A percentile compares a stretch with the other conserved stretches of the same genome.
These are phyloP conservation scores for Aphidius gifuensis DNA, from an alignment of 1,140 invertebrate genomes.

Conservation along the genomic window DNA sequence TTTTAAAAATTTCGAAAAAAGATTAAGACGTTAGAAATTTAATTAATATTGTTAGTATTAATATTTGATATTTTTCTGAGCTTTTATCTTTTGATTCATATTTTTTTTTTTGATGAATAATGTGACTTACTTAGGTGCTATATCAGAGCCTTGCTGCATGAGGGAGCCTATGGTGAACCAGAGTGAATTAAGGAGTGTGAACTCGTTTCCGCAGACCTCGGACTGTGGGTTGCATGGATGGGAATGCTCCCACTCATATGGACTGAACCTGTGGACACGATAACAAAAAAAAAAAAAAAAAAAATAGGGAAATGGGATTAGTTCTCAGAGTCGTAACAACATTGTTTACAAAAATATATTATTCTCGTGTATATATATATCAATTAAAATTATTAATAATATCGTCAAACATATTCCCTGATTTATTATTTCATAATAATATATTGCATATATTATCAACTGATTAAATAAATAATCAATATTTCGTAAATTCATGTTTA, in stretches of 20 bases:
- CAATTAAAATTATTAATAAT: too few relatives aligned
- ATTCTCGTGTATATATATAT: not conserved
- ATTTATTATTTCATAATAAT: not conserved
- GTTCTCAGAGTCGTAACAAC: slow-evolving; percentile 40
- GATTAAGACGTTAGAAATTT: not conserved
- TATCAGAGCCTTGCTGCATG: slow-evolving; percentile 90
- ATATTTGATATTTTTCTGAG: too few relatives aligned
- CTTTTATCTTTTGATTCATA: not conserved
- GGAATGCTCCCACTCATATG: slow-evolving; percentile 86
- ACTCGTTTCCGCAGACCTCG: slow-evolving; percentile 81
- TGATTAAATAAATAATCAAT: too few relatives aligned
- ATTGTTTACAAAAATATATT: slow-evolving; percentile 1
- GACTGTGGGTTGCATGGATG: slow-evolving; percentile 76
- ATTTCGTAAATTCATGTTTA: too few relatives aligned
- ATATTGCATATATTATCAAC: not conserved
- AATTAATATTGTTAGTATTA: too few relatives aligned
- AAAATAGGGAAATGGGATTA: slow-evolving; percentile 36
- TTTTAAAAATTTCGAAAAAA: slow-evolving; percentile 1
- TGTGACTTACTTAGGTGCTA: slow-evolving; percentile 70
- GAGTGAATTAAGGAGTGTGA: slow-evolving; percentile 81
- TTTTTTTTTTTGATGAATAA: slow-evolving; percentile 10
- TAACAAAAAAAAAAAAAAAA: slow-evolving; percentile 36
- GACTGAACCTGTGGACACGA: slow-evolving; percentile 70
- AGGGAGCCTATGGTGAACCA: slow-evolving; percentile 87
- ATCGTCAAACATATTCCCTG: not conserved